phyloP scores from a whole-genome alignment of 2,113 vertebrate genomes.

The Nanorana parkeri region DNA sequence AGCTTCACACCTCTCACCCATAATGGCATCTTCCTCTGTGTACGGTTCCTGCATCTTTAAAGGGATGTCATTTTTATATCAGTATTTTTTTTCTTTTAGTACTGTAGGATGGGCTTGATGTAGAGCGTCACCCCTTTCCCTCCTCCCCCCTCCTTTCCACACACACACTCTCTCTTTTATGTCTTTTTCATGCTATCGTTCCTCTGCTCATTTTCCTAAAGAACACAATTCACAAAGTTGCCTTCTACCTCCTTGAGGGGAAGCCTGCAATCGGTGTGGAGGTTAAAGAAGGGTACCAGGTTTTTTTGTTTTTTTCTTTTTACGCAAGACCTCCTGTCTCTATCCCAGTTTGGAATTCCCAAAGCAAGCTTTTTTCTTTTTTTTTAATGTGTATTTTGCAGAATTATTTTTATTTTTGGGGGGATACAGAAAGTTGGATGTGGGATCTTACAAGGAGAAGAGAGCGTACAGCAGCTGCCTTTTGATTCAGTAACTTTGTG shows the following conservation, averaged over 20 bases:
- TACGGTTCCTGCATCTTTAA: conserved; percentile 51
- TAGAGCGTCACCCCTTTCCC: conserved; percentile 32
- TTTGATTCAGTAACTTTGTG: conserved; percentile 51
- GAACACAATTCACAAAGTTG: conserved; percentile 55
- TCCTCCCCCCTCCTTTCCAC: conserved; percentile 33
- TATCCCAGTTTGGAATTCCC: conserved; percentile 32
- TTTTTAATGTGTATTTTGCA: conserved; percentile 46
- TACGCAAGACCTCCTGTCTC: not conserved
- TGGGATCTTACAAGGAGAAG: conserved; percentile 29
- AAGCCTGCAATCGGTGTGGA: conserved; percentile 18
- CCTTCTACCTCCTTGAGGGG: conserved; percentile 33
- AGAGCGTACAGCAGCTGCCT: conserved; percentile 22
- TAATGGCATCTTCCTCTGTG: not conserved
- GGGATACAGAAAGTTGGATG: conserved; percentile 46
- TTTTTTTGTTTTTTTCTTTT: conserved; percentile 25
- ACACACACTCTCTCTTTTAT: conserved; percentile 19
- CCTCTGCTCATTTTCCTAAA: conserved; percentile 53
- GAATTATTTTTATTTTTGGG: conserved; percentile 42
- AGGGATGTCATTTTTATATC: conserved; percentile 56
- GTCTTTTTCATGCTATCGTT: conserved; percentile 54
- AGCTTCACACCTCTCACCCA: not conserved
- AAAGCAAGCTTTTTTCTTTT: conserved; percentile 26
- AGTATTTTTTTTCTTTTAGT: conserved; percentile 52
- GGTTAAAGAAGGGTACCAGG: not conserved
- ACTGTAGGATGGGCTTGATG: conserved; percentile 39